Percentiles rank a stretch among this genome's conserved stretches.
phyloP scores from a whole-genome alignment of 1,140 invertebrate genomes.

The Diuraphis noxia region DNA sequence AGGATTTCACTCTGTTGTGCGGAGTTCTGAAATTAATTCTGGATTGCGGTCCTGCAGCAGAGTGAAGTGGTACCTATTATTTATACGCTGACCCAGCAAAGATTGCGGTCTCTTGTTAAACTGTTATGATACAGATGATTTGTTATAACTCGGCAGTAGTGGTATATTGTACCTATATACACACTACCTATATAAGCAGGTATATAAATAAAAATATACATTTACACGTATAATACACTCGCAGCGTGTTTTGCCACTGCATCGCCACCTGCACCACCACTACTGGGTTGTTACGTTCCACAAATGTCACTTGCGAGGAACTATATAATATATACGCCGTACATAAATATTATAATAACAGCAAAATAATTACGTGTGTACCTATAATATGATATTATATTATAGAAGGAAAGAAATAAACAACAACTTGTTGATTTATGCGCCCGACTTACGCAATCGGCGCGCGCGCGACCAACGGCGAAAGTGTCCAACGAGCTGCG shows the following conservation, averaged over 20 bases:
- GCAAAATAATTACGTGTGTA: not conserved
- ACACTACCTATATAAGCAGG: no score
- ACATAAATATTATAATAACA: not conserved
- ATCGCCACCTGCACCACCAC: not conserved
- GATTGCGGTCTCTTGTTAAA: not conserved
- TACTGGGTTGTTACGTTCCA: slow-evolving; percentile 34
- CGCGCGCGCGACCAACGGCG: not conserved
- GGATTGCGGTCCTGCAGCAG: no score
- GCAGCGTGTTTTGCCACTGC: not conserved
- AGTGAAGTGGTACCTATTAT: no score
- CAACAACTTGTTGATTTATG: slow-evolving; percentile 24
- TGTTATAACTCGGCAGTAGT: not conserved
- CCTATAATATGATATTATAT: not conserved
- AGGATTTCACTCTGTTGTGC: not conserved
- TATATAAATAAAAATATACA: not conserved
- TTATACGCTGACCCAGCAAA: not conserved
- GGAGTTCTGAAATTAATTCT: not conserved
- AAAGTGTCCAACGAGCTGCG: slow-evolving; percentile 35
- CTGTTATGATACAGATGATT: not conserved
- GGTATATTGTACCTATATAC: not conserved
- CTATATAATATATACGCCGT: not conserved
- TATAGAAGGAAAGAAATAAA: not conserved
- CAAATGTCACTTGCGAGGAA: not conserved
- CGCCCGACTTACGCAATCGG: slow-evolving; percentile 34
- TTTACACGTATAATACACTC: not conserved